These are phyloP conservation scores for Cheirogaleus major DNA, from an alignment of 2,797 vertebrate genomes.

Conservation along the genomic window DNA sequence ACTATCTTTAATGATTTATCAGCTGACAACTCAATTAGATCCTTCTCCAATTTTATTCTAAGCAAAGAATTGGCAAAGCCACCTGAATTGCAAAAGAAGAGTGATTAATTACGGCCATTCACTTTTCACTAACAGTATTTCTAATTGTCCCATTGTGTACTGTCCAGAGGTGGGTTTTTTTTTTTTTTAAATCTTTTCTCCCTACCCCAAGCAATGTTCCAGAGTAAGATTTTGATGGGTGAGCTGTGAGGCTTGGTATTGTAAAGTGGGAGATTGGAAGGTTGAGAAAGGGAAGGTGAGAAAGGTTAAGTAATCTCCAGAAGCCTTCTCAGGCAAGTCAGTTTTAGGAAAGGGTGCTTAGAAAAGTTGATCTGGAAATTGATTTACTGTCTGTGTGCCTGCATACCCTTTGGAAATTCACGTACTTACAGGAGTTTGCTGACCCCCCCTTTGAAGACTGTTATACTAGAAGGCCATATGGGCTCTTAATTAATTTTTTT, in stretches of 20 bases:
- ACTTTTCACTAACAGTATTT: background rate
- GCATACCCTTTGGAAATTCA: background rate
- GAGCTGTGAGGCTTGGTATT: background rate
- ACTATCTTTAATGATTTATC: slow-evolving; percentile 52
- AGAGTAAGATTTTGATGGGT: background rate
- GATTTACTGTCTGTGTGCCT: background rate
- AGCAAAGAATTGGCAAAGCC: slow-evolving; percentile 28
- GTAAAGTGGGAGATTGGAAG: background rate
- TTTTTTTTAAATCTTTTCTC: background rate
- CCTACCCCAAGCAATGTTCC: background rate
- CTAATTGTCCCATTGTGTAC: background rate
- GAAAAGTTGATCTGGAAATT: background rate
- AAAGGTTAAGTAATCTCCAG: background rate
- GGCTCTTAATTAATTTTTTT: background rate
- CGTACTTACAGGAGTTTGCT: background rate
- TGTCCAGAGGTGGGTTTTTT: background rate
- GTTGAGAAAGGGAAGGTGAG: background rate
- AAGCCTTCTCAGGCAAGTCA: background rate
- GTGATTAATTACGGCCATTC: background rate
- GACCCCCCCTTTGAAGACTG: background rate
- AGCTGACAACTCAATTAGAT: background rate
- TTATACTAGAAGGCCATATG: background rate
- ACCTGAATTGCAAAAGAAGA: background rate
- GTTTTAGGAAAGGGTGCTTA: background rate
- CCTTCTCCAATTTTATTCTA: slow-evolving; percentile 19